Base-by-base conservation (phyloP, 2,888 invertebrate species). In the Agrypnus murinus region DNA sequence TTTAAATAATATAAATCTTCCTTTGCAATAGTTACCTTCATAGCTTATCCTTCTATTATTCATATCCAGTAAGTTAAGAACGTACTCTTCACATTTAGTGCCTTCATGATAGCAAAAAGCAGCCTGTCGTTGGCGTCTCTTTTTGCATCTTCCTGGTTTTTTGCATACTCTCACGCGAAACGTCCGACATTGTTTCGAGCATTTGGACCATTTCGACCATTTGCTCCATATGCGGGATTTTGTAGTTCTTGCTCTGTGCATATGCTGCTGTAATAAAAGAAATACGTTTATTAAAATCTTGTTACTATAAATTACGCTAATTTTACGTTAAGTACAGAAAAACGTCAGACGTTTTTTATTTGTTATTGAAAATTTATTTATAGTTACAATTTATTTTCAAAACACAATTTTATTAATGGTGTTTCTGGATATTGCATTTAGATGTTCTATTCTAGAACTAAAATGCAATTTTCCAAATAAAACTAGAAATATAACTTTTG, bases 141-240 rank as follows among this genome's bases (percentile, higher is more conserved):
- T 90, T 1, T 92, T 92, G 80, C 97, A 97, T 76, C 93, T 87
- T 8, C 91, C 89, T 0, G 90, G 90, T 78, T 90, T 90, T 79
- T 90, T 90, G 84, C 96, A 97, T 81, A 90, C 90, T 83, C 95
- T 93, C 81, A 90, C 89, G 76, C 97, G 88, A 38, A 92, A 88
- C 1, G 96, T 95, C 14, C 92, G 91, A 82, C 97, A 97, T 75
- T 91, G 90, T 72, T 90, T 87, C 0, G 93, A 92, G 81, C 97
- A 97, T 9, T 90, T 86, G 0, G 92, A 92, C 97, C 97, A 97
- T 32, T 90, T 87, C 40, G 92, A 92, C 96, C 97, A 97, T 76
- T 90, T 89, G 0, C 92, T 91, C 80, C 92, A 94, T 10, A 92
- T 87, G 31, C 89, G 81, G 8, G 81, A 79, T 2, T 79, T 79